Percentiles rank a stretch among this genome's conserved stretches.
Evolutionary conservation across 1,140 invertebrate species (phyloP).

Genomic region (Pararge aegeria): DNA sequence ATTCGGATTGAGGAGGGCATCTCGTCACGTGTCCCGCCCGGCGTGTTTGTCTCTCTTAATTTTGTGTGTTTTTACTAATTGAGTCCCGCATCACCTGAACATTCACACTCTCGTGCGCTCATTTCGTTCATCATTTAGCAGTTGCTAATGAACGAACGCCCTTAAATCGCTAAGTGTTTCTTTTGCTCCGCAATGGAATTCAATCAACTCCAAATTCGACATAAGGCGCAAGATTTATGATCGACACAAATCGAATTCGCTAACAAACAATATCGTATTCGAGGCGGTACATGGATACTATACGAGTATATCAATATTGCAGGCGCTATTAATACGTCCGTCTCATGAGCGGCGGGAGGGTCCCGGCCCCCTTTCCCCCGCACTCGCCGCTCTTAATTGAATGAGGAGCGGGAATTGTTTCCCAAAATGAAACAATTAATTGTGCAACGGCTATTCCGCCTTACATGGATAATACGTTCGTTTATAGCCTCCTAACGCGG

Average conservation of each 20-base stretch:
- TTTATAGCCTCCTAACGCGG: constrained; percentile 78
- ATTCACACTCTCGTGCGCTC: constrained; percentile 43
- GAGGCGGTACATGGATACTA: constrained; percentile 71
- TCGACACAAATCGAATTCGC: constrained; percentile 78
- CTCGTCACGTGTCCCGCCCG: constrained; percentile 55
- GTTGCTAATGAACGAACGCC: constrained; percentile 48
- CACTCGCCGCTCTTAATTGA: constrained; percentile 78
- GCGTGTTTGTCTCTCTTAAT: constrained; percentile 76
- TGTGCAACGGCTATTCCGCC: constrained; percentile 79
- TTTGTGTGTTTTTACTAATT: constrained; percentile 78
- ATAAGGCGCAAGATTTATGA: constrained; percentile 79
- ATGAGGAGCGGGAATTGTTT: constrained; percentile 80
- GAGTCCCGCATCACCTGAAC: constrained; percentile 59
- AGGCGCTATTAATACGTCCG: constrained; percentile 78
- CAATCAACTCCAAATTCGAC: constrained; percentile 74
- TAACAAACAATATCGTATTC: constrained; percentile 78
- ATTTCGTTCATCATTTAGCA: constrained; percentile 51
- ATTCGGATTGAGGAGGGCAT: constrained; percentile 68
- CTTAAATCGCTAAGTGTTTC: constrained; percentile 43
- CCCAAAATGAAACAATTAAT: constrained; percentile 80
- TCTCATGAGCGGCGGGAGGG: constrained; percentile 66
- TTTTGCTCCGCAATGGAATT: constrained; percentile 50
- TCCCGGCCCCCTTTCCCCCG: constrained; percentile 41
- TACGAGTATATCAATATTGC: constrained; percentile 79
- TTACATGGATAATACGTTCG: constrained; percentile 80